These are phyloP conservation scores for Psittacula echo DNA, from an alignment of 2,797 vertebrate genomes.

Conservation along the genomic window DNA sequence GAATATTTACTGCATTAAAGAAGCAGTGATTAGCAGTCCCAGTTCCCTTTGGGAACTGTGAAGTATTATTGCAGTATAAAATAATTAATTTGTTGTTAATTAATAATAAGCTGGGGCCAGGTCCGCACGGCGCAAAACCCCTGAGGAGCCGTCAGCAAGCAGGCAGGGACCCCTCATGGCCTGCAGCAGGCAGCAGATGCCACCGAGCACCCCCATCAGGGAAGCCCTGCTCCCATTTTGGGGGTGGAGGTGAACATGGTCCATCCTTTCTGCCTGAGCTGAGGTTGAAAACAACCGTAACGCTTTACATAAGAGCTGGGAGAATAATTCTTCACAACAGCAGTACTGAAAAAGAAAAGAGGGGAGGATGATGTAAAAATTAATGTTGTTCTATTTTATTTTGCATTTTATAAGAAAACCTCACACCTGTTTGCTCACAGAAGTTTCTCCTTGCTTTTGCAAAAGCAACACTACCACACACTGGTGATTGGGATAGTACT, in stretches of 20 bases:
- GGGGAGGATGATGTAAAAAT: neutral
- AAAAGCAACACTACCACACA: neutral
- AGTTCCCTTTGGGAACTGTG: neutral
- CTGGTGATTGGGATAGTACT: neutral
- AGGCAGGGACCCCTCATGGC: accelerated
- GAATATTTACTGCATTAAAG: neutral
- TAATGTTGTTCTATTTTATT: neutral
- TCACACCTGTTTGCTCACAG: neutral
- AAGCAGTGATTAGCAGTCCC: neutral
- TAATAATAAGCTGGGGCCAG: neutral
- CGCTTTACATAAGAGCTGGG: neutral
- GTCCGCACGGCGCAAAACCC: accelerated
- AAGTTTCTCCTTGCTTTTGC: neutral
- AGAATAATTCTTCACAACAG: neutral
- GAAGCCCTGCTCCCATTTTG: neutral
- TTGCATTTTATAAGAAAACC: neutral
- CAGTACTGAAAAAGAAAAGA: neutral
- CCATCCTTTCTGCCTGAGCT: neutral
- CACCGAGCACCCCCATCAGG: neutral
- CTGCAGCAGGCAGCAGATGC: neutral
- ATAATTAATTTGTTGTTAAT: neutral
- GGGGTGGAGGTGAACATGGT: neutral
- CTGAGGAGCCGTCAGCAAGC: accelerated
- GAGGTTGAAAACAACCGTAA: neutral
- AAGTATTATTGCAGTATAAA: neutral